Base-by-base conservation (phyloP, 2,113 vertebrate species). In the Eolophus roseicapilla region DNA sequence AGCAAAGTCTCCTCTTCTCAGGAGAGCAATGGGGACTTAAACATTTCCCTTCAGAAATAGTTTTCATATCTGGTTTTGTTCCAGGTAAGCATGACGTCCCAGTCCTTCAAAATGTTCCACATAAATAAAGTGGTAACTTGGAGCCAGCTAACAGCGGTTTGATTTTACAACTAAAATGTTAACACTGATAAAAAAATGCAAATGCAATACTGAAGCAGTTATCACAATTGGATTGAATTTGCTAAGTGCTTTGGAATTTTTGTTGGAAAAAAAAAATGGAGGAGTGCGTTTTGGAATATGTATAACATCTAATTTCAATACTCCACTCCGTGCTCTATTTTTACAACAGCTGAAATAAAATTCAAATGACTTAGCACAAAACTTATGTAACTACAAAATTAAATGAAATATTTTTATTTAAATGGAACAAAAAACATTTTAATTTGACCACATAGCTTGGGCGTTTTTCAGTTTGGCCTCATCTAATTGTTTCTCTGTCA, bases 121-220 rank as follows among this genome's bases (percentile, higher is more conserved):
- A 23, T 71, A 55, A 71, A 64, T 60, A 76, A 86, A 90, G 27
- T 0, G 0, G 14, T 67, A 60, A 76, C 13, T 43, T 44, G 78
- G 12, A 91, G 20, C 25, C 47, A 79, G 12, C 44, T 87, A 52
- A 52, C 8, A 62, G 49, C 11, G 21, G n/a, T 70, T 88, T 92
- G 41, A 53, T 92, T 93, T 94, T 73, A 53, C 23, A 63, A 74
- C 9, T 59, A 20, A 86, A 93, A 67, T 80, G 20, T 59, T 93
- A 93, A 53, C 28, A 59, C 10, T 46, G n/a, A 10, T 90, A 49
- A 57, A 79, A 97, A 97, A 90, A 90, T 59, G 67, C 28, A 92
- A 83, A 92, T 80, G 37, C 46, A 77, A 9, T 70, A 49, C 53
- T 57, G 44, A 77, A 59, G 28, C 31, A 83, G 28, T 85, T 74